A percentile compares a stretch with the other conserved stretches of the same genome.
Conservation (phyloP, 2,888 invertebrate genomes). For the Drosophila nr. perissopoda region DNA sequence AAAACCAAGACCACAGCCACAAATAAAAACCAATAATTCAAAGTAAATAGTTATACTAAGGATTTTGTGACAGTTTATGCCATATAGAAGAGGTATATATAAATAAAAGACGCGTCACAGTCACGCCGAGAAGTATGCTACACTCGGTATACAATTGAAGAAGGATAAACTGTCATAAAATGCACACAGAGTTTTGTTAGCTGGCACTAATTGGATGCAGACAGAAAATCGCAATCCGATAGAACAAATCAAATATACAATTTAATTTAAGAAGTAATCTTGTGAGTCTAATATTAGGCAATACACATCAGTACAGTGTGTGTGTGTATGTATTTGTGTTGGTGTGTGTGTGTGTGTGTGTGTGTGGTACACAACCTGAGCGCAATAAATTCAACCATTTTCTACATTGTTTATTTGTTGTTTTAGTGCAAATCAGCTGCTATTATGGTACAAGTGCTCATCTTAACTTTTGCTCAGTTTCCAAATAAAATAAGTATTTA, state of each 20-base stretch:
- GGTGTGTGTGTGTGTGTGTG: not conserved
- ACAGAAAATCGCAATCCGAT: conserved; percentile 42
- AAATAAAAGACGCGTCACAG: not conserved
- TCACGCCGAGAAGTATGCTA: conserved; percentile 44
- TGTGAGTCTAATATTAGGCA: conserved; percentile 72
- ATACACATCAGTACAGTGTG: conserved; percentile 53
- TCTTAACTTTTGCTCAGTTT: conserved; percentile 70
- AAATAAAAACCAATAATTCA: conserved; percentile 26
- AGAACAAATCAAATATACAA: conserved; percentile 25
- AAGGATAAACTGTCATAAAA: conserved; percentile 28
- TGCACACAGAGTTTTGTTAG: conserved; percentile 7
- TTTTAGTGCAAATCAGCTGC: conserved; percentile 72
- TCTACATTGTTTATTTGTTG: conserved; percentile 51
- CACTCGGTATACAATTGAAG: not conserved
- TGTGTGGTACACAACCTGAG: conserved; percentile 67
- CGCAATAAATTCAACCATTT: conserved; percentile 73
- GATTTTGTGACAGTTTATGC: conserved; percentile 1
- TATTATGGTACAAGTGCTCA: conserved; percentile 77
- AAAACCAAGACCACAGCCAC: conserved; percentile 70
- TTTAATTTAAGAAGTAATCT: conserved; percentile 17
- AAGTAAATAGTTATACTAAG: conserved; percentile 19
- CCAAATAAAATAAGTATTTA: conserved; percentile 42
- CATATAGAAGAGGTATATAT: not conserved
- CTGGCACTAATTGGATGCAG: conserved; percentile 43
- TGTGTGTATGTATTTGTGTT: not conserved